A percentile compares a stretch with the other conserved stretches of the same genome.
Evolutionary conservation across 2,113 vertebrate species (phyloP).

Genomic region (Penelope pileata): DNA sequence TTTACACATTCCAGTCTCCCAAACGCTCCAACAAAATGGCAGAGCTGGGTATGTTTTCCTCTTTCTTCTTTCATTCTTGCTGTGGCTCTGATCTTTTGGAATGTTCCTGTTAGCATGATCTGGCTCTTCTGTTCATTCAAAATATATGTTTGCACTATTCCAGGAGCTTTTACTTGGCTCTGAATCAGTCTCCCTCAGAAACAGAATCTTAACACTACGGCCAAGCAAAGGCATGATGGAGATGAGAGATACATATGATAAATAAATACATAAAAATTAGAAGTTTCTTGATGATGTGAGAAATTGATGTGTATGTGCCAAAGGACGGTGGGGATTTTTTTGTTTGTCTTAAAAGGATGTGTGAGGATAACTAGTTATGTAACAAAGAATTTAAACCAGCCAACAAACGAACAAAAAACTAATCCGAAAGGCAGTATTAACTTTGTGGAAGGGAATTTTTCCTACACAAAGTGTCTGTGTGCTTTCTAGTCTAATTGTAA

Average conservation of each 20-base stretch:
- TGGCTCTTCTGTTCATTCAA: background rate
- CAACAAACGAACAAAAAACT: too few species aligned
- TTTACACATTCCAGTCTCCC: conserved; percentile 90
- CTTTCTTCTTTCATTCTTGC: background rate
- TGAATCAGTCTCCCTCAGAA: background rate
- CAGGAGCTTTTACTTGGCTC: background rate
- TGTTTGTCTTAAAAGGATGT: background rate
- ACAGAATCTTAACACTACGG: background rate
- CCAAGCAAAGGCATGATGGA: background rate
- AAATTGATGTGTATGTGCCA: background rate
- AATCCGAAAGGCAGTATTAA: background rate
- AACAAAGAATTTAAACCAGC: background rate
- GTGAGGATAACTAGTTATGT: background rate
- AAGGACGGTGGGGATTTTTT: background rate
- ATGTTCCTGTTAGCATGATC: background rate
- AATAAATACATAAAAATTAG: background rate
- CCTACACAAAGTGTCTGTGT: background rate
- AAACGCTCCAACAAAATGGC: conserved; percentile 88
- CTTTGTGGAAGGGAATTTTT: background rate
- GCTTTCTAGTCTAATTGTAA: background rate
- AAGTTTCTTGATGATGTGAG: background rate
- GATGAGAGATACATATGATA: background rate
- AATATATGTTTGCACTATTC: background rate
- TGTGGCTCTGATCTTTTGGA: background rate
- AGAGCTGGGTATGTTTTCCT: conserved; percentile 82